Conservation (phyloP, 2,888 invertebrate species). For the Agrochola circellaris region DNA sequence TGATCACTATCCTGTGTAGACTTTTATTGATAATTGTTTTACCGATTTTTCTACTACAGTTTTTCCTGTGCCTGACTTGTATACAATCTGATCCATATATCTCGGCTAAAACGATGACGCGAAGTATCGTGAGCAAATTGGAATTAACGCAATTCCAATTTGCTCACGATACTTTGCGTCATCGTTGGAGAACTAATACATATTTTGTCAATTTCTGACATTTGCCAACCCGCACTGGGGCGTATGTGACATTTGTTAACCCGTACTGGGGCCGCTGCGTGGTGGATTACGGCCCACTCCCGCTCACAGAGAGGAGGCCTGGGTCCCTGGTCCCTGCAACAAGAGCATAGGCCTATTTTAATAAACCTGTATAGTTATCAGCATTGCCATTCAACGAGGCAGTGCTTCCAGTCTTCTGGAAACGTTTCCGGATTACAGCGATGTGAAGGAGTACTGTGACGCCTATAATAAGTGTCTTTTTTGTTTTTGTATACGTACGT, state of each 20-base stretch:
- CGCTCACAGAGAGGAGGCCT: neutral
- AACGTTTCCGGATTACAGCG: neutral
- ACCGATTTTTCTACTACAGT: neutral
- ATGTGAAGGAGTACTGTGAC: neutral
- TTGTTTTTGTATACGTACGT: neutral
- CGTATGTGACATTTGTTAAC: neutral
- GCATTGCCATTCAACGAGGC: neutral
- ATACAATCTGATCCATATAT: neutral
- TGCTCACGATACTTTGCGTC: too few relatives aligned
- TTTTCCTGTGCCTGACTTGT: neutral
- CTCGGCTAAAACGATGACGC: neutral
- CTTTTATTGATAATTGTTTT: neutral
- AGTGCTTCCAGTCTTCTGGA: neutral
- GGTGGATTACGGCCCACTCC: neutral
- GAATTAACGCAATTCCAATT: too few relatives aligned
- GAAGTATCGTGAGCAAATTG: too few relatives aligned
- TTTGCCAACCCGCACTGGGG: neutral
- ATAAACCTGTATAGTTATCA: neutral
- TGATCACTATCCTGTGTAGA: neutral
- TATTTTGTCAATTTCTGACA: neutral
- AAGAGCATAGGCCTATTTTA: neutral
- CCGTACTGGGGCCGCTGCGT: neutral
- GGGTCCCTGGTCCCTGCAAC: neutral
- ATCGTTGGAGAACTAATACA: too few relatives aligned
- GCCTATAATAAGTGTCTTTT: neutral